These are phyloP conservation scores for Halichoerus grypus DNA, from an alignment of 2,113 vertebrate species.

Conservation along the genomic window DNA sequence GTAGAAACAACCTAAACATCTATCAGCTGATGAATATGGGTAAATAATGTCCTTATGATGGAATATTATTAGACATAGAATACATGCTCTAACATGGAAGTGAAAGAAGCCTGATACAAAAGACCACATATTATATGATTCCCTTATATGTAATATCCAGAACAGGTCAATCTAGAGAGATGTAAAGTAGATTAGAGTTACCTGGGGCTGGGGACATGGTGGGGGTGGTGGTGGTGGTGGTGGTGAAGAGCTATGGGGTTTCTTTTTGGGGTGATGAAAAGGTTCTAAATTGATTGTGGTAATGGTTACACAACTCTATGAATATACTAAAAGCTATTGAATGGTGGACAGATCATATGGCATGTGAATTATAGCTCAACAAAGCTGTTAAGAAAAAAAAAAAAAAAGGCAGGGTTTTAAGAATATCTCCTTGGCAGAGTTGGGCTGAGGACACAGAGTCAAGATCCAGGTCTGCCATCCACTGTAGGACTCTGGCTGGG, in stretches of 20 bases:
- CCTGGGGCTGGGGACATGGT: neutral
- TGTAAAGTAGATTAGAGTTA: neutral
- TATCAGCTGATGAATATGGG: neutral
- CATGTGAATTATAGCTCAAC: neutral
- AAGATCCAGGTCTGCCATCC: neutral
- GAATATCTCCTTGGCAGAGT: neutral
- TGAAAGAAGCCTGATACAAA: neutral
- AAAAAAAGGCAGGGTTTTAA: neutral
- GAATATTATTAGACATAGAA: neutral
- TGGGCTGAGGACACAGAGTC: neutral
- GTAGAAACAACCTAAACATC: neutral
- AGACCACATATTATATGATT: neutral
- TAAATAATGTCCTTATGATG: neutral
- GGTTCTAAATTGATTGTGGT: neutral
- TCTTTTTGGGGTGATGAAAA: neutral
- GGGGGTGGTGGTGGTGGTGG: no score
- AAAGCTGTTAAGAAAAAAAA: neutral
- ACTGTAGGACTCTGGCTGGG: accelerated
- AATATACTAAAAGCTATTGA: neutral
- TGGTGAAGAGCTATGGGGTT: neutral
- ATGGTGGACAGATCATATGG: neutral
- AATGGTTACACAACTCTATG: no score
- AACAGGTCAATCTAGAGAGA: neutral
- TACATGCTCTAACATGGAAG: neutral
- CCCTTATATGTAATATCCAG: neutral